These are phyloP conservation scores for Microctonus aethiopoides DNA, from an alignment of 2,888 invertebrate species.

Conservation along the genomic window DNA sequence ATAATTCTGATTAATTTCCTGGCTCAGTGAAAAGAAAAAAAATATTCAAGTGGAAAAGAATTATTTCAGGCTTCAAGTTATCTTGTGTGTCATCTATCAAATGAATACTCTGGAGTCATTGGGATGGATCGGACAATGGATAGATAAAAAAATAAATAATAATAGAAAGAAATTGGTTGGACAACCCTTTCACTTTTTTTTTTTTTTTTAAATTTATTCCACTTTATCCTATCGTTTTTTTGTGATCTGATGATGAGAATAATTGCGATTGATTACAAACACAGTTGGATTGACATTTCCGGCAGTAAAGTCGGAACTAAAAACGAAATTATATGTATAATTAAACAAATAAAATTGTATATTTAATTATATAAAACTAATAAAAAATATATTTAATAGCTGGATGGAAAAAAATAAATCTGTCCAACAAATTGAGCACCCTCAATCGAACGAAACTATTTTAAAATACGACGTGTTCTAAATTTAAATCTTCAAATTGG, in stretches of 20 bases:
- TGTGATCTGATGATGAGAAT: neutral
- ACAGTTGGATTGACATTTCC: neutral
- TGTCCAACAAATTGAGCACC: neutral
- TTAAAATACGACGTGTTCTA: neutral
- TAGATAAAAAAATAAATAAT: neutral
- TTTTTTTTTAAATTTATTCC: neutral
- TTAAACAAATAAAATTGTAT: too few species aligned
- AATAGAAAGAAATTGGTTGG: neutral
- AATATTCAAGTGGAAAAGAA: too few species aligned
- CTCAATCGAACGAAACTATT: neutral
- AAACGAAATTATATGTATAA: too few species aligned
- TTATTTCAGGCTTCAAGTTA: neutral
- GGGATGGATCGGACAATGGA: neutral
- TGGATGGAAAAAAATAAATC: neutral
- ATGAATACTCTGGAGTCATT: neutral
- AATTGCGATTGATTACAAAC: neutral
- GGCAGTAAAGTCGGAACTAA: neutral
- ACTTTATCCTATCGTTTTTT: neutral
- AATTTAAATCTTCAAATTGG: neutral
- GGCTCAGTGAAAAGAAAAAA: neutral
- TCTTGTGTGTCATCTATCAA: neutral
- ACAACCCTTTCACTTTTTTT: neutral
- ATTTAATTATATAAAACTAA: neutral
- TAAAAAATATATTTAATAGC: too few species aligned
- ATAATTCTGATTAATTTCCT: neutral